Conservation (phyloP, 2,888 invertebrate species). For the Euplexia lucipara region DNA sequence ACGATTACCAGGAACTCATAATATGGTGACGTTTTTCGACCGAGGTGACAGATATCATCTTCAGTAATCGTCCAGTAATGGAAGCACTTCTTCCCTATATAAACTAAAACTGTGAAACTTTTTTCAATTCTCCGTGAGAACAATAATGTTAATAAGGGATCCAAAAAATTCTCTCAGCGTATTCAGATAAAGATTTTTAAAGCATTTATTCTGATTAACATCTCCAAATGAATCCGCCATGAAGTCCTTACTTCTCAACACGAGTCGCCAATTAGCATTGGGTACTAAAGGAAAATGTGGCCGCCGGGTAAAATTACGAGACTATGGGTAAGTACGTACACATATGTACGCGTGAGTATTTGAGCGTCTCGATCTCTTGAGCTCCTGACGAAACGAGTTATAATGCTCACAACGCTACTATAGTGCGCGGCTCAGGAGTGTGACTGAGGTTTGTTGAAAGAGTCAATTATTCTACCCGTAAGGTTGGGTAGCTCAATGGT, state of each 20-base stretch:
- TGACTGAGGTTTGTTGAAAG: slow-evolving; percentile 1
- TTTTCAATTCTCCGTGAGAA: no score
- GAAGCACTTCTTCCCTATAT: no score
- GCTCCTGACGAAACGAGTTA: slow-evolving; percentile 58
- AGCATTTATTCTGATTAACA: slow-evolving; percentile 59
- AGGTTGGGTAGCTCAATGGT: neutral
- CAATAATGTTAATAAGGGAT: no score
- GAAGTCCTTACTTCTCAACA: slow-evolving; percentile 80
- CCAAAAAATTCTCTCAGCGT: no score
- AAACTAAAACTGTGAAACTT: no score
- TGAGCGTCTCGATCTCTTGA: slow-evolving; percentile 54
- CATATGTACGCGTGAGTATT: slow-evolving; percentile 61
- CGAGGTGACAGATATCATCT: no score
- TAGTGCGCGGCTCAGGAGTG: slow-evolving; percentile 6
- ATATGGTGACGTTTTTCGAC: no score
- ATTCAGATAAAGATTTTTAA: no score
- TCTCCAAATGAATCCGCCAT: slow-evolving; percentile 72
- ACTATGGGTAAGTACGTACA: slow-evolving; percentile 69
- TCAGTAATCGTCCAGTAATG: no score
- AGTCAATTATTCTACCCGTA: neutral
- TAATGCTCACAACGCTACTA: slow-evolving; percentile 52
- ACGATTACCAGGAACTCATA: no score
- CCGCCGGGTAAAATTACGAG: slow-evolving; percentile 84
- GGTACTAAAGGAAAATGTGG: slow-evolving; percentile 84
- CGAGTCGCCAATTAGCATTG: slow-evolving; percentile 87